Evolutionary conservation across 2,888 invertebrate genomes (phyloP).

Genomic region (Biston stratarius): DNA sequence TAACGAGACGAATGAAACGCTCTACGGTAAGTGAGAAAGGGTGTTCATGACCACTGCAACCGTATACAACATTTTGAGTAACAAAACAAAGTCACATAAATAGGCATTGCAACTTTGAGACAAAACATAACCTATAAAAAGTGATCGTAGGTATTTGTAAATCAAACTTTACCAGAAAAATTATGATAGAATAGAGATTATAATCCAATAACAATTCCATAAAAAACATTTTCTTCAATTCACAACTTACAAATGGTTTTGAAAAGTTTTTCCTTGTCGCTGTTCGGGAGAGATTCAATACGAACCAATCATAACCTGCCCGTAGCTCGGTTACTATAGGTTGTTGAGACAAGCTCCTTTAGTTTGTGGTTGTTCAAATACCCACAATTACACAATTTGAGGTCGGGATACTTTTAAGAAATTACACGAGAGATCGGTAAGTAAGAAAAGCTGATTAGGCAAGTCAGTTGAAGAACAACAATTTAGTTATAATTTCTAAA

Average conservation of each 20-base stretch:
- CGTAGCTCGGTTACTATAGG: conserved; percentile 7
- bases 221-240: conserved; percentile 5
- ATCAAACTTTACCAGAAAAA: too few relatives aligned
- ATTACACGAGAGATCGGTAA: background rate
- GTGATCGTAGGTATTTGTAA: too few relatives aligned
- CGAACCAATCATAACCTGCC: conserved; percentile 26
- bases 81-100: too few relatives aligned
- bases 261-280: conserved; percentile 12
- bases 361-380: background rate
- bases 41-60: too few relatives aligned
- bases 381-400: background rate
- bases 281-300: conserved; percentile 16
- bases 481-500: too few relatives aligned
- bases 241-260: conserved; percentile 19
- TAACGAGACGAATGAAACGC: too few relatives aligned
- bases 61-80: too few relatives aligned
- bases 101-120: too few relatives aligned
- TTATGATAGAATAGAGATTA: background rate
- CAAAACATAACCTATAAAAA: too few relatives aligned
- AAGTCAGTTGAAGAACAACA: too few relatives aligned
- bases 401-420: background rate
- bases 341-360: conserved; percentile 4
- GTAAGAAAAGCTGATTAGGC: too few relatives aligned
- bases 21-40: too few relatives aligned
- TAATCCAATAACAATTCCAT: background rate